These are phyloP conservation scores for Dyspetes luteomarginatus DNA, from an alignment of 2,888 invertebrate genomes.

Conservation along the genomic window DNA sequence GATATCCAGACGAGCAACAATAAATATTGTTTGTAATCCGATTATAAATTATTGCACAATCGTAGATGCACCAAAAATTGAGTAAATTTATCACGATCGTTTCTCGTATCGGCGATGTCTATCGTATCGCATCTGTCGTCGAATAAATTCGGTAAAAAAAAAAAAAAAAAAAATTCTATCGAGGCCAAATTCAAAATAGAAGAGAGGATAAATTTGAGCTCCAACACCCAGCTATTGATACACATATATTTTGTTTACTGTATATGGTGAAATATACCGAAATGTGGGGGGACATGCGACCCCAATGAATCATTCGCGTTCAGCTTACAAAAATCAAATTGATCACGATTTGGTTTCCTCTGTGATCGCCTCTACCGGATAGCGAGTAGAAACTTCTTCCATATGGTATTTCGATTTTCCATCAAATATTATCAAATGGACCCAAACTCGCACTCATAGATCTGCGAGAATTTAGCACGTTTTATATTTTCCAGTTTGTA, in stretches of 20 bases:
- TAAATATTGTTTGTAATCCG: slow-evolving; percentile 13
- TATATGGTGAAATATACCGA: neutral
- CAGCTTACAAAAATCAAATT: slow-evolving; percentile 43
- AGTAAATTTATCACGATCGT: neutral
- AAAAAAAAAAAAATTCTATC: neutral
- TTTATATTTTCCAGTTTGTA: slow-evolving; percentile 47
- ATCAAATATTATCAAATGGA: slow-evolving; percentile 49
- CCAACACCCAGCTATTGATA: neutral
- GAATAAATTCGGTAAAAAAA: neutral
- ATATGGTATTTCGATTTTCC: slow-evolving; percentile 19
- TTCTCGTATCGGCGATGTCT: neutral
- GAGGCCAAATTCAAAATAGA: too few species aligned
- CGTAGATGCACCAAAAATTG: slow-evolving; percentile 5
- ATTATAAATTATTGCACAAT: neutral
- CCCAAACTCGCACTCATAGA: slow-evolving; percentile 6
- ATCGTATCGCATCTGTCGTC: neutral
- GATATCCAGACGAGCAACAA: neutral
- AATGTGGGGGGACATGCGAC: neutral
- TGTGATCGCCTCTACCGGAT: neutral
- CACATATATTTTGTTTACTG: neutral
- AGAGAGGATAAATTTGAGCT: slow-evolving; percentile 1
- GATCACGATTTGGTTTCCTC: slow-evolving; percentile 43
- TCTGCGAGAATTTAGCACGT: slow-evolving; percentile 28
- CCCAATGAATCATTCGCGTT: neutral
- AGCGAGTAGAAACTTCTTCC: slow-evolving; percentile 7